Percentiles rank a stretch among this genome's conserved stretches.
Evolutionary conservation across 2,888 invertebrate species (phyloP).

Genomic region (Glyphotaelius pellucidus): DNA sequence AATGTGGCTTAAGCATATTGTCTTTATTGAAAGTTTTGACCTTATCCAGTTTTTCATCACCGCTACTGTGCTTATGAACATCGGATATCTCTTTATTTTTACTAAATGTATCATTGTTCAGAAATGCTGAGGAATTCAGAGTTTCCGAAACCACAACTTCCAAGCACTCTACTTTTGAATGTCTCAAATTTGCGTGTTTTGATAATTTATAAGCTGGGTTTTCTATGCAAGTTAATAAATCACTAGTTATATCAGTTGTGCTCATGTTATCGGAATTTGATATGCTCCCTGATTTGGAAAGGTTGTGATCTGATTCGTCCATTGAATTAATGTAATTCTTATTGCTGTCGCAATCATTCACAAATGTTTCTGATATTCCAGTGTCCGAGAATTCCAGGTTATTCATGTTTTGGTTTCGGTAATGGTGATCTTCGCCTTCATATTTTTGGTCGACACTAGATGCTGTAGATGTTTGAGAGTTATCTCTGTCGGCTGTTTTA

Average conservation of each 20-base stretch:
- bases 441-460: slow-evolving; percentile 66
- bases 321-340: slow-evolving; percentile 55
- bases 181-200: slow-evolving; percentile 33
- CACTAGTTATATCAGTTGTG: slow-evolving; percentile 56
- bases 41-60: slow-evolving; percentile 15
- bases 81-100: slow-evolving; percentile 18
- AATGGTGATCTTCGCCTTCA: slow-evolving; percentile 24
- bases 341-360: slow-evolving; percentile 59
- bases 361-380: slow-evolving; percentile 61
- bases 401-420: slow-evolving; percentile 45
- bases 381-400: slow-evolving; percentile 61
- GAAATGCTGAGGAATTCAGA: slow-evolving; percentile 67
- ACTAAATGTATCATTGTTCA: slow-evolving; percentile 62
- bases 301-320: slow-evolving; percentile 51
- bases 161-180: slow-evolving; percentile 69
- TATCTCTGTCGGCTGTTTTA: slow-evolving; percentile 69
- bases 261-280: slow-evolving; percentile 62
- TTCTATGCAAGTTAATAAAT: slow-evolving; percentile 61
- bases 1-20: slow-evolving; percentile 36
- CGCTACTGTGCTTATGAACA: slow-evolving; percentile 22
- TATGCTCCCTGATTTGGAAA: slow-evolving; percentile 59
- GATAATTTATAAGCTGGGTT: slow-evolving; percentile 43
- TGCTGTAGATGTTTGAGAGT: slow-evolving; percentile 68
- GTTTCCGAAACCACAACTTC: slow-evolving; percentile 76
- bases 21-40: slow-evolving; percentile 47